Evolutionary conservation across 2,797 vertebrate species (phyloP), one percentile per base, ranked within the genome.

Genomic region (Hozukius guyotensis): DNA sequence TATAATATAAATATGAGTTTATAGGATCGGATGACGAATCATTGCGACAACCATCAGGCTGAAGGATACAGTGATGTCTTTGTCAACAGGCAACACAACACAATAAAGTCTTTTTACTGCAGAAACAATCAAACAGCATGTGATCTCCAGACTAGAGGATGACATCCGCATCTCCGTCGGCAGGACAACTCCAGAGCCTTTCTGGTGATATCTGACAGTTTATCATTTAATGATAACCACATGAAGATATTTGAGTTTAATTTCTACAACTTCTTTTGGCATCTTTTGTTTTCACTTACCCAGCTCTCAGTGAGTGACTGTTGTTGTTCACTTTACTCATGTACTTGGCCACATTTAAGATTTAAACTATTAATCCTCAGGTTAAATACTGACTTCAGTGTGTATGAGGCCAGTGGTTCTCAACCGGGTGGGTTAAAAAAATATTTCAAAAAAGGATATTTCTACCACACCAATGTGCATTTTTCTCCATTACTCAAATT

Each of bases 61-160:
- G n/a, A 34, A 42, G 14, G 38, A 69, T 4, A 77, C 65, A 81
- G 18, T 31, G 62, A 63, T 10, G 60, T 42, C 75, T 72, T 81
- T 85, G 77, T 80, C 34, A 46, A 31, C 25, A 1, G 25, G 59
- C n/a, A 36, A n/a, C 53, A 79, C n/a, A 46, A 20, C 59, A 79
- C 79, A 83, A 79, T 52, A 22, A 24, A 24, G n/a, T 36, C 59
- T 31, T 64, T 62, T 62, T 60, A 16, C 70, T 29, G 42, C 62
- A 6, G 67, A 61, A 24, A 75, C 18, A 18, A 10, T 20, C 53
- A 34, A 38, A 36, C n/a, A 11, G 5, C 65, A 79, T 57, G 73
- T 77, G 68, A 85, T 62, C 55, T 60, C 3, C 16, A 59, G 57
- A 55, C 20, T 2, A 27, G 53, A 57, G 46, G 55, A 62, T 24